Evolutionary conservation across 2,113 vertebrate genomes (phyloP).

Genomic region (Phycodurus eques): DNA sequence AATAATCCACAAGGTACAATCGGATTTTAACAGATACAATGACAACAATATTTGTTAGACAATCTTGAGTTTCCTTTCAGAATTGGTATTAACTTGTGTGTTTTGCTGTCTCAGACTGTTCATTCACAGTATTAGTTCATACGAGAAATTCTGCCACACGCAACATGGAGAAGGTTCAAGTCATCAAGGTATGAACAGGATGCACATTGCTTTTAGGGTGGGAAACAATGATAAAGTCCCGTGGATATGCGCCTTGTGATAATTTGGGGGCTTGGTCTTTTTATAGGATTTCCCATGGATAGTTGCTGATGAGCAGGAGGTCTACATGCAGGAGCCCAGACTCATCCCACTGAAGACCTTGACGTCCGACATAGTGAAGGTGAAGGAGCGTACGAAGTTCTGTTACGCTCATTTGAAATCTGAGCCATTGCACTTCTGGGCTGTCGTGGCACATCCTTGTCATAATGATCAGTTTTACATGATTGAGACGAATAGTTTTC

Average conservation of each 20-base stretch:
- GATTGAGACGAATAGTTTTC: not conserved
- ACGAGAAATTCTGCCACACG: constrained; percentile 91
- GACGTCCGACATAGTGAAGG: constrained; percentile 97
- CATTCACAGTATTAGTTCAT: constrained; percentile 95
- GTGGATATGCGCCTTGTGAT: not conserved
- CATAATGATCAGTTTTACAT: not conserved
- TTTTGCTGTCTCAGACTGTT: constrained; percentile 80
- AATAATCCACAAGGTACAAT: constrained; percentile 91
- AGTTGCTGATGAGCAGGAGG: constrained; percentile 92
- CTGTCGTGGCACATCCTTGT: not conserved
- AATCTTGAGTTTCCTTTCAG: not conserved
- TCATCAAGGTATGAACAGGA: constrained; percentile 84
- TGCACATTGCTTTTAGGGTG: not conserved
- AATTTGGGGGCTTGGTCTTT: constrained; percentile 1
- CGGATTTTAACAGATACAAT: not conserved
- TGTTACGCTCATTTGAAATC: not conserved
- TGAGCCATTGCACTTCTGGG: not conserved
- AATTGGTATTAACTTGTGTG: not conserved
- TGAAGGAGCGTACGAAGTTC: constrained; percentile 42
- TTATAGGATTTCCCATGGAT: constrained; percentile 96
- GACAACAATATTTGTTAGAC: not conserved
- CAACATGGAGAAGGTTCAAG: constrained; percentile 99
- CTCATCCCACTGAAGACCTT: constrained; percentile 95
- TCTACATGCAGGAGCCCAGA: constrained; percentile 91
- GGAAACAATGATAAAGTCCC: not conserved